Evolutionary conservation across 2,113 vertebrate genomes (phyloP).

Genomic region (Lates calcarifer): DNA sequence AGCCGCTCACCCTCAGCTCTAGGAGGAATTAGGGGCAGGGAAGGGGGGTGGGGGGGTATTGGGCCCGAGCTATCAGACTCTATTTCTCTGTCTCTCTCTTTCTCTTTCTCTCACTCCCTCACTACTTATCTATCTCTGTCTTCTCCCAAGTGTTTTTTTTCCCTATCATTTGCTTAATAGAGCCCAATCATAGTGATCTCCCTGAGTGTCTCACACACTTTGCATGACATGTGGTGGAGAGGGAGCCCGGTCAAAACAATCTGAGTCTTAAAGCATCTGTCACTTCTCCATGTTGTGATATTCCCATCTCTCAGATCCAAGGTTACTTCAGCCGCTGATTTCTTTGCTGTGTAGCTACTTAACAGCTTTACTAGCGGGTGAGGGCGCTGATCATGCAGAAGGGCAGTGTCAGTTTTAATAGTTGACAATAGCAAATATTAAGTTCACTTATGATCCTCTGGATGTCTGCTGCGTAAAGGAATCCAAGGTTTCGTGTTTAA

Average conservation of each 20-base stretch:
- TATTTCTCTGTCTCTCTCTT: constrained; percentile 81
- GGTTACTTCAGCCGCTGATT: constrained; percentile 75
- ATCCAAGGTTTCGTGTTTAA: constrained; percentile 50
- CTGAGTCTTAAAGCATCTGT: constrained; percentile 82
- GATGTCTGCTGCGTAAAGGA: constrained; percentile 56
- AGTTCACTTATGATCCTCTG: constrained; percentile 60
- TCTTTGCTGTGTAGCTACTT: constrained; percentile 80
- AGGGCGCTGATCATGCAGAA: constrained; percentile 66
- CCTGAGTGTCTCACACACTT: constrained; percentile 81
- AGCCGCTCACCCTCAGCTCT: constrained; percentile 86
- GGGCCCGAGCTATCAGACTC: constrained; percentile 84
- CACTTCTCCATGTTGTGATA: constrained; percentile 77
- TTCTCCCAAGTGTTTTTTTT: constrained; percentile 78
- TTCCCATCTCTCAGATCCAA: constrained; percentile 79
- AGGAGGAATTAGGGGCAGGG: constrained; percentile 79
- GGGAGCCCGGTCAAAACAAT: constrained; percentile 81
- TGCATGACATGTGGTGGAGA: constrained; percentile 87
- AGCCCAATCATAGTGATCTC: constrained; percentile 80
- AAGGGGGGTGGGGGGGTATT: constrained; percentile 77
- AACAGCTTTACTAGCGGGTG: constrained; percentile 62
- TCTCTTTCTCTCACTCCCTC: constrained; percentile 76
- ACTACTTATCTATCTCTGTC: constrained; percentile 80
- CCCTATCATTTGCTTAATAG: constrained; percentile 81
- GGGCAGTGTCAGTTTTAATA: constrained; percentile 65
- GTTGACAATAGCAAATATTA: constrained; percentile 59